Conservation (phyloP, 2,797 vertebrate genomes). For the Adrianichthys oophorus region DNA sequence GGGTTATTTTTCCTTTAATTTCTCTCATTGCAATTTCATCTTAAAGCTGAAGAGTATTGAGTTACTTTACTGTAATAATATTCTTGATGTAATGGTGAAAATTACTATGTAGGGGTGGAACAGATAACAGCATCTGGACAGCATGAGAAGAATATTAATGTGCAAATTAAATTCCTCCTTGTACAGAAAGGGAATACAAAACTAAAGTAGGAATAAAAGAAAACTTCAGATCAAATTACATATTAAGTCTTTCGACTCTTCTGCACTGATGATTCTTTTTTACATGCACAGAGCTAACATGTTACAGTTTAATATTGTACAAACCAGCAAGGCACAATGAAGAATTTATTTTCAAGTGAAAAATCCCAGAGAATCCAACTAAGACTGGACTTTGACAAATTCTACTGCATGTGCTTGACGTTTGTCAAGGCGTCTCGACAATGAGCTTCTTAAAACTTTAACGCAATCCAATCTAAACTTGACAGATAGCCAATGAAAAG, state of each 20-base stretch:
- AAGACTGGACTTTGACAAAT: too few relatives aligned
- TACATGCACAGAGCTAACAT: too few relatives aligned
- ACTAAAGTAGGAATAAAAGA: too few relatives aligned
- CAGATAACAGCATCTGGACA: constrained; percentile 14
- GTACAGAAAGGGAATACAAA: constrained; percentile 9
- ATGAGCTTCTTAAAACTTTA: too few relatives aligned
- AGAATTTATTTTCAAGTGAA: too few relatives aligned
- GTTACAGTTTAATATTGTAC: too few relatives aligned
- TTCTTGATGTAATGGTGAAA: constrained; percentile 15
- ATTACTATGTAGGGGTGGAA: constrained; percentile 9
- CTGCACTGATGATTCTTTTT: neutral
- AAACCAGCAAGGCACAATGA: too few relatives aligned
- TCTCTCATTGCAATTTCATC: neutral
- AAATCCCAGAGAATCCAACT: too few relatives aligned
- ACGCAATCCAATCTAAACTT: too few relatives aligned
- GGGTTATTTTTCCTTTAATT: neutral
- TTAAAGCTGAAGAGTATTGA: constrained; percentile 10
- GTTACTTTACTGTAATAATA: constrained; percentile 10
- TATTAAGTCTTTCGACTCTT: constrained; percentile 5
- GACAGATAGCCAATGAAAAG: too few relatives aligned
- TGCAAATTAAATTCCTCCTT: constrained; percentile 19
- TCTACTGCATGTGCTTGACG: too few relatives aligned
- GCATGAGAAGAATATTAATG: constrained; percentile 16
- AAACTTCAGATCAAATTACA: neutral
- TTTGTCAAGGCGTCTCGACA: too few relatives aligned